A percentile compares a stretch with the other conserved stretches of the same genome.
Conservation (phyloP, 2,888 invertebrate species). For the Malachius bipustulatus region DNA sequence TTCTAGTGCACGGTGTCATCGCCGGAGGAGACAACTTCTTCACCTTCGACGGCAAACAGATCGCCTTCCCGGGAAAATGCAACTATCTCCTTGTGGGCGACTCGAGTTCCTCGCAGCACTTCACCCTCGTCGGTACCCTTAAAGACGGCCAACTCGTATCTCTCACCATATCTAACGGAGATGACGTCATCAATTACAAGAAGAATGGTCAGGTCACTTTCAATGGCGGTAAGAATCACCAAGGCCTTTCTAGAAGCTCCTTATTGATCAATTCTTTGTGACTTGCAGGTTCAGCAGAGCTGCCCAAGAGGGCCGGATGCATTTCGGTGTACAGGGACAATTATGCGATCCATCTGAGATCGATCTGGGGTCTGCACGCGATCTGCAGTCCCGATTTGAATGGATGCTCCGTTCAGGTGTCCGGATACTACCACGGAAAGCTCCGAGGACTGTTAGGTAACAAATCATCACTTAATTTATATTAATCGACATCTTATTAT, state of each 20-base stretch:
- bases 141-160: slow-evolving; percentile 55
- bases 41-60: slow-evolving; percentile 76
- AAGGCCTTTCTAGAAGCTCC: no score
- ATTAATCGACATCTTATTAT: no score
- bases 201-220: slow-evolving; percentile 47
- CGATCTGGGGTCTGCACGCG: slow-evolving; percentile 51
- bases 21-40: slow-evolving; percentile 75
- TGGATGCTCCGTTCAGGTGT: slow-evolving; percentile 58
- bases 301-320: slow-evolving; percentile 57
- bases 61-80: slow-evolving; percentile 71
- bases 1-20: slow-evolving; percentile 54
- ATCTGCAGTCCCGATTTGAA: slow-evolving; percentile 50
- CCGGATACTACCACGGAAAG: slow-evolving; percentile 80
- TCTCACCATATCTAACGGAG: slow-evolving; percentile 57
- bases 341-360: slow-evolving; percentile 45
- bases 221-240: slow-evolving; percentile 47
- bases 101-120: slow-evolving; percentile 73
- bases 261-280: no score
- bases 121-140: slow-evolving; percentile 65
- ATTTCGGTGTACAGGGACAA: slow-evolving; percentile 51
- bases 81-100: slow-evolving; percentile 77
- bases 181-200: slow-evolving; percentile 45
- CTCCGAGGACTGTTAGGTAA: slow-evolving; percentile 77
- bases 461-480: no score
- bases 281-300: slow-evolving; percentile 53